Base-by-base conservation (phyloP, 92 coral and sea anemone genomes). In the Hydrozoanthus gracilis region DNA sequence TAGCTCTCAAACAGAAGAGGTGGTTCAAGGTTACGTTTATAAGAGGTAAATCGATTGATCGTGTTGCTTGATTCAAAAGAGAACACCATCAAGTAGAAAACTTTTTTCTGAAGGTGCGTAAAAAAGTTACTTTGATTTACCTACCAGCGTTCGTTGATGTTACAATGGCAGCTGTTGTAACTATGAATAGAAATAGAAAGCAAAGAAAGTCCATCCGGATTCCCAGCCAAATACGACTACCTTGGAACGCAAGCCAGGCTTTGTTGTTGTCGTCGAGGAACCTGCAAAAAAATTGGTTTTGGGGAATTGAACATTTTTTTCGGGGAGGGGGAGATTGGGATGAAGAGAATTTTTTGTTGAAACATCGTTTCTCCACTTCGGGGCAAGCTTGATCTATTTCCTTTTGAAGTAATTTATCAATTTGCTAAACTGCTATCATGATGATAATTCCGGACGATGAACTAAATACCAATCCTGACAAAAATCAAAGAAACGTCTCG, bases 171-270 rank as follows among this genome's bases (percentile, higher is more conserved):
- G 45, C 68, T 5, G 68, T 20, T 77, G 68, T 77, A 5, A 77
- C 82, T 51, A 55, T 77, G 18, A 56, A 44, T 8, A 77, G 67
- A 52, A 77, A 77, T 13, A 55, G 45, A 51, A 77, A 77, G 44
- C 82, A 77, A n/a, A 77, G 47, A 39, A 77, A 77, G 3, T 77
- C 82, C 82, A 77, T 77, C 3, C 82, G 65, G 16, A 77, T 77
- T 51, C 82, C 82, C 7, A 77, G 82, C 82, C 82, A 77, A 11
- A 52, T 55, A 49, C 82, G 54, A 51, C 82, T 77, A 67, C 67
- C 51, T 46, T 77, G 82, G 48, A 77, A 77, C 15, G 82, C 82
- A 12, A 77, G 82, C 82, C 82, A 77, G 18, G 82, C 82, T 39
- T 55, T 77, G 82, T 77, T 77, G 82, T 77, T 77, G 69, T 77